A percentile compares a stretch with the other conserved stretches of the same genome.
Conservation (phyloP, 2,797 vertebrate genomes). For the Sebastes trivittatus region DNA sequence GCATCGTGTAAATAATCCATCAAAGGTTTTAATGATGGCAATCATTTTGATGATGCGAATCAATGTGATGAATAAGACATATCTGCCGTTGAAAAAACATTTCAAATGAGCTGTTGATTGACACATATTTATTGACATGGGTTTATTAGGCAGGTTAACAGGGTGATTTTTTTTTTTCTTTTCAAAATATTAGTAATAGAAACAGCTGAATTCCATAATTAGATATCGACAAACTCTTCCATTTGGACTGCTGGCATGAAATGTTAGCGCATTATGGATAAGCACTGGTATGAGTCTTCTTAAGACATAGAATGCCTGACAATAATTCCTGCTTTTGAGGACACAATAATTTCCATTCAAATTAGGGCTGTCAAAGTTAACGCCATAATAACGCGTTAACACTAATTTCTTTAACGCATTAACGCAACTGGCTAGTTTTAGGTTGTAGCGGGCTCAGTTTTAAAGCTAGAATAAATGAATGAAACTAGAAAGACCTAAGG, state of each 20-base stretch:
- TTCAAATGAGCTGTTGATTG: slow-evolving; percentile 36
- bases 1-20: slow-evolving; percentile 43
- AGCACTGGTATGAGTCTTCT: background rate
- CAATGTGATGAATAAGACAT: slow-evolving; percentile 39
- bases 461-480: no score
- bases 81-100: slow-evolving; percentile 6
- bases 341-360: background rate
- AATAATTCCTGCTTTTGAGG: background rate
- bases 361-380: no score
- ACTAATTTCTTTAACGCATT: no score
- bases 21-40: slow-evolving; percentile 46
- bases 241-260: background rate
- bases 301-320: background rate
- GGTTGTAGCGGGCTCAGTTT: no score
- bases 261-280: background rate
- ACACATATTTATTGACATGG: slow-evolving; percentile 14
- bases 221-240: background rate
- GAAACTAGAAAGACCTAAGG: no score
- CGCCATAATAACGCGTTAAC: no score
- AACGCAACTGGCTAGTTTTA: no score
- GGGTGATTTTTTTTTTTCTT: background rate
- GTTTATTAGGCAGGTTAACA: background rate
- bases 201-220: background rate
- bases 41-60: slow-evolving; percentile 36
- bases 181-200: background rate